A percentile compares a stretch with the other conserved stretches of the same genome.
These are phyloP conservation scores for Thamnophis elegans DNA, from an alignment of 2,797 vertebrate genomes.

Conservation along the genomic window DNA sequence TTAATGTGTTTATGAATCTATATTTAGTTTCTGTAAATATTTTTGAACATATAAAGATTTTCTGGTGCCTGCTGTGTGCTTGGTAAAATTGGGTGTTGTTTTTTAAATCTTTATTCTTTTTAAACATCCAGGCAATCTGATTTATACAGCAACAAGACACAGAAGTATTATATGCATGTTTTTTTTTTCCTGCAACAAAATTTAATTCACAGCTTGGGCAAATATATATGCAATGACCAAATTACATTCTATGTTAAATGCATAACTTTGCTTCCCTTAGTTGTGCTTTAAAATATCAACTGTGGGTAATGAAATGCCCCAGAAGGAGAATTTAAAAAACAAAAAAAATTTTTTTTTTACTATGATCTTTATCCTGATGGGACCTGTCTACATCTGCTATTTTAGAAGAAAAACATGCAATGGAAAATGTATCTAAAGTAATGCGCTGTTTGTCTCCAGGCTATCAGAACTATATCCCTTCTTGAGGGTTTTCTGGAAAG, in stretches of 20 bases:
- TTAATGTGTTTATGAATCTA: neutral
- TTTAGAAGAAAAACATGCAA: neutral
- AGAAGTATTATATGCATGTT: neutral
- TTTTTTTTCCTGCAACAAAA: neutral
- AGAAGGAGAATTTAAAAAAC: neutral
- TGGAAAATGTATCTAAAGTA: neutral
- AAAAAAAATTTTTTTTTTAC: too few relatives aligned
- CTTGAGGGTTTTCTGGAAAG: neutral
- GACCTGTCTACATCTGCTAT: neutral
- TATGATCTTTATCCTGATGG: neutral
- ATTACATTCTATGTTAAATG: neutral
- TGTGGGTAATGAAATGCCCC: neutral
- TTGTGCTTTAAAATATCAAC: neutral
- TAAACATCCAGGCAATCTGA: neutral
- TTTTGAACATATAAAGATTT: neutral
- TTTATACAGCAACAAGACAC: neutral
- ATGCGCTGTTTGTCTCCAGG: neutral
- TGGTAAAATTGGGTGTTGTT: neutral
- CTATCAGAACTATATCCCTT: neutral
- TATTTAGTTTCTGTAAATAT: neutral
- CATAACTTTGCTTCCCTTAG: neutral
- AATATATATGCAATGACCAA: neutral
- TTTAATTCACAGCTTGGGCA: neutral
- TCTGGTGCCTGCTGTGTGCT: neutral
- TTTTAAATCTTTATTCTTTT: neutral